Evolutionary conservation across 2,113 vertebrate species (phyloP).

Genomic region (Crotalus tigris): DNA sequence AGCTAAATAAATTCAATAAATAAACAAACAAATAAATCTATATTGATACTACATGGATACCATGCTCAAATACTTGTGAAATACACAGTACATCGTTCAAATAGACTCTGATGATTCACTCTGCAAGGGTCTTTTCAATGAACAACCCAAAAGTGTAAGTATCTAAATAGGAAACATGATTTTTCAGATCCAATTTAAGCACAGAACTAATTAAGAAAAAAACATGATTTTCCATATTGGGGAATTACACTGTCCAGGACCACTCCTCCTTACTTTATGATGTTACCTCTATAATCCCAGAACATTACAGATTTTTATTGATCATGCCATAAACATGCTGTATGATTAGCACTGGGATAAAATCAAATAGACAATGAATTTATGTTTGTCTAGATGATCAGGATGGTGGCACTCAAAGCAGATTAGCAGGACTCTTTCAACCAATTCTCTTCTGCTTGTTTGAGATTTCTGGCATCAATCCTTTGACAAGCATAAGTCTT

Average conservation of each 20-base stretch:
- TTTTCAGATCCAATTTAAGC: slow-evolving; percentile 45
- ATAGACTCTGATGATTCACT: not conserved
- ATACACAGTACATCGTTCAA: not conserved
- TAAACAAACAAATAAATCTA: not conserved
- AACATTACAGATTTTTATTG: slow-evolving; percentile 60
- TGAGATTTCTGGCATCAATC: slow-evolving; percentile 29
- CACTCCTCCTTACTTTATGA: slow-evolving; percentile 46
- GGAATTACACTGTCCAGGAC: slow-evolving; percentile 50
- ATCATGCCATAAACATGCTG: slow-evolving; percentile 52
- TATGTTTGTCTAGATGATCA: slow-evolving; percentile 12
- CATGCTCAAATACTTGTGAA: not conserved
- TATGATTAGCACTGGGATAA: slow-evolving; percentile 28
- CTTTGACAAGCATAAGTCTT: slow-evolving; percentile 40
- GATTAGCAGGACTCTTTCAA: slow-evolving; percentile 38
- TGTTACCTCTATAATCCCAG: slow-evolving; percentile 53
- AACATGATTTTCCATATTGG: slow-evolving; percentile 50
- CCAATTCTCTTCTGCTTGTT: slow-evolving; percentile 16
- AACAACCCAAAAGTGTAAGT: slow-evolving; percentile 20
- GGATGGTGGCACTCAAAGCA: slow-evolving; percentile 40
- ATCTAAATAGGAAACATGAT: slow-evolving; percentile 7
- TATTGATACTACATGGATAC: not conserved
- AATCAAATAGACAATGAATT: slow-evolving; percentile 53
- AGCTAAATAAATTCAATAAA: not conserved
- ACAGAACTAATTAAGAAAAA: slow-evolving; percentile 46
- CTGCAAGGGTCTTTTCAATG: not conserved